Evolutionary conservation across 2,113 vertebrate species (phyloP).

Genomic region (Periophthalmus modestus): DNA sequence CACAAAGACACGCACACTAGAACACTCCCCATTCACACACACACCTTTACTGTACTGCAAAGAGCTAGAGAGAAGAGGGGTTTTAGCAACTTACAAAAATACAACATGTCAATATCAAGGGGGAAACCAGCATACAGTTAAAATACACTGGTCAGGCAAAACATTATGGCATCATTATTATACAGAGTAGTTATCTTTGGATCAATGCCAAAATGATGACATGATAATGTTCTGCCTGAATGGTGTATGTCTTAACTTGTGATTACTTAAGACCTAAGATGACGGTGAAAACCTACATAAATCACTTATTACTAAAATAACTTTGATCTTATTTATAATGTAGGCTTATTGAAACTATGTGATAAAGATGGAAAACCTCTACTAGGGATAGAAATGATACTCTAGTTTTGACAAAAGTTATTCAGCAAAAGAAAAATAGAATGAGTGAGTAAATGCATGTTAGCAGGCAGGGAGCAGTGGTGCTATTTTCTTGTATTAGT

Average conservation of each 20-base stretch:
- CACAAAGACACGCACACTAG: slow-evolving; percentile 24
- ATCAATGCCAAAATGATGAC: neutral
- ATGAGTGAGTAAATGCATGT: slow-evolving; percentile 72
- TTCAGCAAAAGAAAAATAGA: slow-evolving; percentile 67
- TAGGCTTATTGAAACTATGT: slow-evolving; percentile 24
- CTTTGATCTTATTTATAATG: slow-evolving; percentile 47
- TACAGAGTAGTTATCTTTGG: neutral
- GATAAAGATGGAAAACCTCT: slow-evolving; percentile 28
- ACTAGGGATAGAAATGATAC: slow-evolving; percentile 42
- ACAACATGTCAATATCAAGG: slow-evolving; percentile 22
- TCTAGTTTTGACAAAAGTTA: slow-evolving; percentile 39
- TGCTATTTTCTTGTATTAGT: slow-evolving; percentile 79
- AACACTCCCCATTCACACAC: slow-evolving; percentile 19
- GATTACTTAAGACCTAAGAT: slow-evolving; percentile 33
- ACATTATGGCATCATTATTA: neutral
- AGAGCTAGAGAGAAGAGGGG: slow-evolving; percentile 10
- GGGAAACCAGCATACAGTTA: slow-evolving; percentile 10
- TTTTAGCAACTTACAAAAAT: slow-evolving; percentile 22
- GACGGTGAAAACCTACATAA: neutral
- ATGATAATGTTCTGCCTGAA: slow-evolving; percentile 24
- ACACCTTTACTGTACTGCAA: slow-evolving; percentile 25
- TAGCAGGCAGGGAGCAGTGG: slow-evolving; percentile 71
- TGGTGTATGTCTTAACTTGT: slow-evolving; percentile 28
- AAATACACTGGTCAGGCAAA: neutral
- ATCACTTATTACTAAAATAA: neutral